Percentiles rank a stretch among this genome's conserved stretches.
These are phyloP conservation scores for Macaria liturata DNA, from an alignment of 2,888 invertebrate genomes.

Conservation along the genomic window DNA sequence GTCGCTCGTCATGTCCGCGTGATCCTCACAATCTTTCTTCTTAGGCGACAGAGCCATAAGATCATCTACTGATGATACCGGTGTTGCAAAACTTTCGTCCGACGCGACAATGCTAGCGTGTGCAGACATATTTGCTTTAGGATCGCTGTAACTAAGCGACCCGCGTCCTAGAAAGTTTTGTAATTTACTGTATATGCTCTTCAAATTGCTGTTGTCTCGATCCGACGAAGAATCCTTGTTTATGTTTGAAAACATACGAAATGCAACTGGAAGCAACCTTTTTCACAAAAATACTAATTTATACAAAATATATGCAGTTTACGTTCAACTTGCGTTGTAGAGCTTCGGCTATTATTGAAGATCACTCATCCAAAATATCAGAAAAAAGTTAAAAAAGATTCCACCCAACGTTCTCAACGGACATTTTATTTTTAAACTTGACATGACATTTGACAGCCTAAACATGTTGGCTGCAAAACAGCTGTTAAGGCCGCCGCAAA, in stretches of 20 bases:
- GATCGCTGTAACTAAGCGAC: slow-evolving; percentile 16
- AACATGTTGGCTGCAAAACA: too few relatives aligned
- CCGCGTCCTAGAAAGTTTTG: slow-evolving; percentile 55
- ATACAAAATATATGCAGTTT: too few relatives aligned
- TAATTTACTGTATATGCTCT: slow-evolving; percentile 54
- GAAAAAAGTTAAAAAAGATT: slow-evolving; percentile 37
- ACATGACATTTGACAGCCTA: background rate
- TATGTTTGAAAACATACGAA: slow-evolving; percentile 63
- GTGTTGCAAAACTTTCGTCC: slow-evolving; percentile 65
- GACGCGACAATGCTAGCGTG: slow-evolving; percentile 51
- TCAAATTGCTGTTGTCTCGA: slow-evolving; percentile 49
- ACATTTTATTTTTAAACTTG: slow-evolving; percentile 43
- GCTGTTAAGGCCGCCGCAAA: too few relatives aligned
- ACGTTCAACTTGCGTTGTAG: background rate
- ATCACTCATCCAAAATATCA: slow-evolving; percentile 21
- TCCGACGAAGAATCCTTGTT: slow-evolving; percentile 45
- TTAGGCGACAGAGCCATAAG: slow-evolving; percentile 69
- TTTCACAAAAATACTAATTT: too few relatives aligned
- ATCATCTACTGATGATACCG: slow-evolving; percentile 67
- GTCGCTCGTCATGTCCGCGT: slow-evolving; percentile 58
- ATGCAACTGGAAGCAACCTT: too few relatives aligned
- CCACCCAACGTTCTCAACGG: slow-evolving; percentile 45
- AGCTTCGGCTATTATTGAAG: slow-evolving; percentile 17
- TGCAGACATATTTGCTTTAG: slow-evolving; percentile 51
- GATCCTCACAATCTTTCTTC: slow-evolving; percentile 44